These are phyloP conservation scores for Rhingia rostrata DNA, from an alignment of 2,888 invertebrate species.

Conservation along the genomic window DNA sequence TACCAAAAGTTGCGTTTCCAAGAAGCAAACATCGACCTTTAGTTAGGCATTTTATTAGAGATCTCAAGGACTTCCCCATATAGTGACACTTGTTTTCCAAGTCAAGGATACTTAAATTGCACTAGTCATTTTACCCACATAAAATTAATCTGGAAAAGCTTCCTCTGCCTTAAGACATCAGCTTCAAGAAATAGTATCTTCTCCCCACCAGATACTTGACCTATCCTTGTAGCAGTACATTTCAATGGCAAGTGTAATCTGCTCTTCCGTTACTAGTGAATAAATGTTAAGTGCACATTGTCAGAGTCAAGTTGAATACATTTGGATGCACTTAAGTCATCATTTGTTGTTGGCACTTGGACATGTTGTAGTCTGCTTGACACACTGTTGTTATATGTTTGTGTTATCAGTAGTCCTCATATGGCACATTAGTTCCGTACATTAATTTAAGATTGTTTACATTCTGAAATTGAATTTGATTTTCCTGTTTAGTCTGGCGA, in stretches of 20 bases:
- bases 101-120: background rate
- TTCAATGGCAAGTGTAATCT: background rate
- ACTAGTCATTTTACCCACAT: background rate
- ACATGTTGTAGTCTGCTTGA: slow-evolving; percentile 24
- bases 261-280: slow-evolving; percentile 29
- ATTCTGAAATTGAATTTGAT: slow-evolving; percentile 1
- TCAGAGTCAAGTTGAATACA: slow-evolving; percentile 49
- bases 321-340: slow-evolving; percentile 55
- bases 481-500: background rate
- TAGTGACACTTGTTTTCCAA: no score
- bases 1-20: no score
- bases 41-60: no score
- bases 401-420: background rate
- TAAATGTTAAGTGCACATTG: slow-evolving; percentile 61
- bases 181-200: background rate
- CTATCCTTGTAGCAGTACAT: background rate
- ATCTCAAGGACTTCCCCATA: no score
- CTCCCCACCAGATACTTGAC: slow-evolving; percentile 6
- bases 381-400: background rate
- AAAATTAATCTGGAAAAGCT: background rate
- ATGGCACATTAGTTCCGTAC: background rate
- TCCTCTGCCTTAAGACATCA: background rate
- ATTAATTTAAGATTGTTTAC: slow-evolving; percentile 2
- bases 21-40: no score
- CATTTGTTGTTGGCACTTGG: slow-evolving; percentile 49